phyloP scores from a whole-genome alignment of 1,140 invertebrate species.

The Bombus pyrosoma region DNA sequence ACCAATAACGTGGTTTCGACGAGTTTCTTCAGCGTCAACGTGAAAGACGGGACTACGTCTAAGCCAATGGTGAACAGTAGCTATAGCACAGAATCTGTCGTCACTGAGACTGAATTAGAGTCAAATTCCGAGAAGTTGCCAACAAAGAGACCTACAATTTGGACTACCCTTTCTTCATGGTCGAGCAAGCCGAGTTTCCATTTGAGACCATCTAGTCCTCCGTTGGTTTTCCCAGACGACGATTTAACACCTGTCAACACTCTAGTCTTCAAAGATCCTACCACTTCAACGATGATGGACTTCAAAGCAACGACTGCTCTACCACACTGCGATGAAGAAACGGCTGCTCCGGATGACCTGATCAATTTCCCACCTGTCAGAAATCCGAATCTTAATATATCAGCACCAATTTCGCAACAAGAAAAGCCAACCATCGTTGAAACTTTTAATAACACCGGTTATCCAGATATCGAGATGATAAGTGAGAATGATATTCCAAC shows the following conservation, averaged over 20 bases:
- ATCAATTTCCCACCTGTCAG: slow-evolving; percentile 92
- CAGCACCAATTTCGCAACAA: slow-evolving; percentile 79
- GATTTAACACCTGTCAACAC: slow-evolving; percentile 61
- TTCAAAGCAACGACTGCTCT: slow-evolving; percentile 55
- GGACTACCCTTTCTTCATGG: slow-evolving; percentile 76
- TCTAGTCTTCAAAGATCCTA: slow-evolving; percentile 63
- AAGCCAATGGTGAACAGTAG: slow-evolving; percentile 53
- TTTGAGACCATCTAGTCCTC: slow-evolving; percentile 68
- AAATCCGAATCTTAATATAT: slow-evolving; percentile 90
- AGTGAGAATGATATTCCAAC: slow-evolving; percentile 87
- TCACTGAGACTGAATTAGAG: not conserved
- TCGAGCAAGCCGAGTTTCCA: slow-evolving; percentile 75
- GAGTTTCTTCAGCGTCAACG: slow-evolving; percentile 79
- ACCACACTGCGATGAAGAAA: slow-evolving; percentile 79
- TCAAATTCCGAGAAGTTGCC: slow-evolving; percentile 24
- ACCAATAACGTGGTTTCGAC: slow-evolving; percentile 77
- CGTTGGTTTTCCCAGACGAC: slow-evolving; percentile 44
- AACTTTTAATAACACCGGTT: slow-evolving; percentile 84
- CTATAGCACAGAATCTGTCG: slow-evolving; percentile 42
- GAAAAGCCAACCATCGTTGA: slow-evolving; percentile 81
- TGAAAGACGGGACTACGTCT: slow-evolving; percentile 74
- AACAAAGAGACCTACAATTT: slow-evolving; percentile 66
- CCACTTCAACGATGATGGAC: not conserved
- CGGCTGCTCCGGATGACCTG: slow-evolving; percentile 86
- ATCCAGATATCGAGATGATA: slow-evolving; percentile 79